Base-by-base conservation (phyloP, 1,140 invertebrate genomes). In the Brachionus sp. region DNA sequence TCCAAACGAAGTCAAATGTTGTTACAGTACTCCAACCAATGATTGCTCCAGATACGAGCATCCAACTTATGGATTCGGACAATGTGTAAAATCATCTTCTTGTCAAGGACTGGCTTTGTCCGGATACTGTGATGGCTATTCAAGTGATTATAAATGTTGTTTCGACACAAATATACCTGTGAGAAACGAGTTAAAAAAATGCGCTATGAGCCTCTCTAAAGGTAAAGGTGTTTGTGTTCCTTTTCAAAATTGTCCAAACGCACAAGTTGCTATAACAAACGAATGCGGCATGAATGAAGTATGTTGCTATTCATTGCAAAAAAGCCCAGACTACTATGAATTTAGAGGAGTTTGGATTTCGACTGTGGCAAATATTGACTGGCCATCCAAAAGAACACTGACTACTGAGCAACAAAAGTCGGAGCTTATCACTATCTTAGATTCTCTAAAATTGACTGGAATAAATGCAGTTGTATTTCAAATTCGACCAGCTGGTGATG, bases 291-390 rank as follows among this genome's bases (percentile, higher is more conserved):
- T 53, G 13, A 23, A 42, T 13, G 25, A 80, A 62, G 77, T 80
- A 25, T 80, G 77, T 66, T 80, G 77, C 37, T 80, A 80, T 13
- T 80, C 77, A 5, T 44, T 80, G 25, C 77, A 80, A 64, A 66
- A 66, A 57, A 62, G 57, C 33, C 5, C 57, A n/a, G 62, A 80
- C 42, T 84, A 57, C 35, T 84, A 57, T 23, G 83, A 88, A 53
- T 87, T 87, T 66, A 84, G 87, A 25, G 87, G 84, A 73, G 85
- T 85, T 3, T 88, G 86, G 86, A 82, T 88, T 4, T 87, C 87
- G 3, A 88, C 87, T 10, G 87, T 88, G 5, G 84, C 84, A 13
- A 87, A 88, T 82, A 87, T 88, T 25, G 87, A 88, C 83, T 88
- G 87, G 87, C 87, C 87, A 7, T 84, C 85, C 7, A 86, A 85